phyloP scores from a whole-genome alignment of 2,113 vertebrate genomes.

The Macroglossus sobrinus region DNA sequence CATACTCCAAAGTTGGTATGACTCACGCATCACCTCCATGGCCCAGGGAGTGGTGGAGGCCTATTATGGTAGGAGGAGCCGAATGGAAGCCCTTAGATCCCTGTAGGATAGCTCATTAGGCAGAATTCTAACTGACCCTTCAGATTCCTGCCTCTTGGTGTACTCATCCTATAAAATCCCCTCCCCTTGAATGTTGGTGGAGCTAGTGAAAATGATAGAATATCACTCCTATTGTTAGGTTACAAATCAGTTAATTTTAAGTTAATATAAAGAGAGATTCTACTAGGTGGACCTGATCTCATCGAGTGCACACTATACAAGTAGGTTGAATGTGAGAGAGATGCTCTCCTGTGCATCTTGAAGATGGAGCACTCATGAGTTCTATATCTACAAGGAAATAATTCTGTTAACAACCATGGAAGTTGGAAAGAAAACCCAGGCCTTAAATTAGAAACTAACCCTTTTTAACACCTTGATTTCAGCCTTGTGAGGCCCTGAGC shows the following conservation, averaged over 20 bases:
- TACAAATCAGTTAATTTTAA: not conserved
- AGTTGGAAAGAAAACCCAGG: not conserved
- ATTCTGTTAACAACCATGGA: too few relatives aligned
- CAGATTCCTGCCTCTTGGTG: not conserved
- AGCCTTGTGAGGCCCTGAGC: too few relatives aligned
- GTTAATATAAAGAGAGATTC: not conserved
- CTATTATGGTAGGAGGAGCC: not conserved
- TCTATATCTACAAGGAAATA: not conserved
- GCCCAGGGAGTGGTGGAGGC: not conserved
- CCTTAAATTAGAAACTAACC: not conserved
- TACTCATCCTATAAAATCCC: not conserved
- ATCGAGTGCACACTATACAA: not conserved
- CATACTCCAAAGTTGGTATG: not conserved
- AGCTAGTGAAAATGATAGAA: too few relatives aligned
- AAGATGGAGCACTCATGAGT: not conserved
- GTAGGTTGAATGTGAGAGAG: not conserved
- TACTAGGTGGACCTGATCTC: not conserved
- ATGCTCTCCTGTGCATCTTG: not conserved
- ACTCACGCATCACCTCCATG: not conserved
- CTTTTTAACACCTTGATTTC: not conserved
- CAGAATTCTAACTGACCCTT: not conserved
- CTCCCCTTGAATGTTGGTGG: too few relatives aligned
- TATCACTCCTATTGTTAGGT: not conserved
- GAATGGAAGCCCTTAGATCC: not conserved
- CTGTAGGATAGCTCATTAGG: too few relatives aligned